phyloP scores from a whole-genome alignment of 2,797 vertebrate genomes.

The Tapera naevia region DNA sequence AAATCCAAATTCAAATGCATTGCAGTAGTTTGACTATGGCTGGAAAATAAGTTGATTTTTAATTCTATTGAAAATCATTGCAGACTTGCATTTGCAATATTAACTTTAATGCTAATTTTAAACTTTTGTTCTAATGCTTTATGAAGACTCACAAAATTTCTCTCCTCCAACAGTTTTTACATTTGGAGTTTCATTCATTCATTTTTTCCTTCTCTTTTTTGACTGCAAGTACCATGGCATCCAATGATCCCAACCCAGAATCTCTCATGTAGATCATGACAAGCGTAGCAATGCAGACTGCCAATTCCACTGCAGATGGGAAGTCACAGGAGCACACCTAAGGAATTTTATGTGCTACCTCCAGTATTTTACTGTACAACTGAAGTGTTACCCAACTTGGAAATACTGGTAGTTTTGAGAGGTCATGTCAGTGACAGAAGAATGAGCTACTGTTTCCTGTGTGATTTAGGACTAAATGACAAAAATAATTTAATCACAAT shows the following conservation, averaged over 20 bases:
- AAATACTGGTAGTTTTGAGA: slow-evolving; percentile 18
- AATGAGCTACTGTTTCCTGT: background rate
- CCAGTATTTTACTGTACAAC: background rate
- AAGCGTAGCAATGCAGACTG: slow-evolving; percentile 58
- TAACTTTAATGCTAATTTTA: background rate
- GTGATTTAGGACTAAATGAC: background rate
- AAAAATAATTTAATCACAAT: background rate
- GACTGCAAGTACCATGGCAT: slow-evolving; percentile 16
- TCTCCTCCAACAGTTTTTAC: background rate
- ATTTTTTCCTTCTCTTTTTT: background rate
- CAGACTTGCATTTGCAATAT: background rate
- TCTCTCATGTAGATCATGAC: slow-evolving; percentile 42
- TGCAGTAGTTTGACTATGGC: background rate
- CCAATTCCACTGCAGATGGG: slow-evolving; percentile 30
- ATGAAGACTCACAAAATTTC: background rate
- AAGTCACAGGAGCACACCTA: slow-evolving; percentile 12
- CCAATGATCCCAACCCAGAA: slow-evolving; percentile 1
- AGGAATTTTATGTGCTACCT: slow-evolving; percentile 43
- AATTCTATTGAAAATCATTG: background rate
- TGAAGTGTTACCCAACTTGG: background rate
- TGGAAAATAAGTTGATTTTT: background rate
- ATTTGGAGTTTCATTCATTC: background rate
- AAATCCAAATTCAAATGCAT: background rate
- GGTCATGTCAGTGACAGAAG: background rate
- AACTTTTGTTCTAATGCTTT: background rate